Evolutionary conservation across 2,888 invertebrate species (phyloP).

Genomic region (Pardosa pseudoannulata): DNA sequence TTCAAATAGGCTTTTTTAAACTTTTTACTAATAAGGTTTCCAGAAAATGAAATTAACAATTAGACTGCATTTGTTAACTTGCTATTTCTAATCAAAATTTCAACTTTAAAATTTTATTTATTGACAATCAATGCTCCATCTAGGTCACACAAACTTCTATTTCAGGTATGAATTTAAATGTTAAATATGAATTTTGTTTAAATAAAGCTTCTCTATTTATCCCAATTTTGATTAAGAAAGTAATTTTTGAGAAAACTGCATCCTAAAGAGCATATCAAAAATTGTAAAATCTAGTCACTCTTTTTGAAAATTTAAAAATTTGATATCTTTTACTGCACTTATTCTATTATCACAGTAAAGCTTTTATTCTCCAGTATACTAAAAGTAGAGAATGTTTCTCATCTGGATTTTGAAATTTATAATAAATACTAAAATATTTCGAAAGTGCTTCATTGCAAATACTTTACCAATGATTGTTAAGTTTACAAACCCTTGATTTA

Average conservation of each 20-base stretch:
- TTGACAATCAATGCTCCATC: constrained; percentile 67
- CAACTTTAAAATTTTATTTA: constrained; percentile 29
- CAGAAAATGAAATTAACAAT: constrained; percentile 24
- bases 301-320: background rate
- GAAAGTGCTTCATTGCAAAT: background rate
- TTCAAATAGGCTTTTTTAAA: constrained; percentile 32
- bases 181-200: constrained; percentile 67
- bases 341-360: constrained; percentile 2
- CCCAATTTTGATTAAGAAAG: constrained; percentile 26
- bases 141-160: constrained; percentile 45
- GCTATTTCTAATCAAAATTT: constrained; percentile 52
- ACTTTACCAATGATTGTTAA: too few relatives aligned
- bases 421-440: background rate
- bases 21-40: constrained; percentile 53
- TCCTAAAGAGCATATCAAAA: constrained; percentile 3
- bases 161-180: constrained; percentile 63
- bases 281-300: constrained; percentile 8
- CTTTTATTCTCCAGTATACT: background rate
- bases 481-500: too few relatives aligned
- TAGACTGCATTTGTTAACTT: constrained; percentile 49
- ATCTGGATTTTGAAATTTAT: constrained; percentile 5
- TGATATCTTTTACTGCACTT: background rate
- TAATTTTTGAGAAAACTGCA: background rate
- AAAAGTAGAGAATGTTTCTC: background rate
- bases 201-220: constrained; percentile 72